Evolutionary conservation across 23 tunicate genomes (phyloP).

Genomic region (Aplidium turbinatum): DNA sequence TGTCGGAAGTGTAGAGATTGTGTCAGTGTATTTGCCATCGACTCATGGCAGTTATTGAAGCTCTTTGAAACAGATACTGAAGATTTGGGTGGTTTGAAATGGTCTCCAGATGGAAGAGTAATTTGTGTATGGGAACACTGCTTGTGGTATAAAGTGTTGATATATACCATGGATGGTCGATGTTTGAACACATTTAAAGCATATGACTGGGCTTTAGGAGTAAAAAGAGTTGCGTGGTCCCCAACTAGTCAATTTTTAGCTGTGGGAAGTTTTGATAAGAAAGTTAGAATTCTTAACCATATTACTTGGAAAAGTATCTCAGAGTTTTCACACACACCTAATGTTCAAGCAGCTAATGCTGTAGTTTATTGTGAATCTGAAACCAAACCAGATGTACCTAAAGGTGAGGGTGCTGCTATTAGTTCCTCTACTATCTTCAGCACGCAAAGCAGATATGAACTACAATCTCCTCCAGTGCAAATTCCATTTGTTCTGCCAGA

Average conservation of each 20-base stretch:
- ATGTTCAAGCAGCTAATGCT: constrained; percentile 35
- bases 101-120: constrained; percentile 95
- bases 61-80: constrained; percentile 89
- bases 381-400: constrained; percentile 35
- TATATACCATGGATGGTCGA: constrained; percentile 92
- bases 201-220: constrained; percentile 94
- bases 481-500: constrained; percentile 68
- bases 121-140: constrained; percentile 87
- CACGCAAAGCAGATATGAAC: constrained; percentile 87
- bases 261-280: constrained; percentile 89
- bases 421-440: constrained; percentile 56
- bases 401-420: not conserved
- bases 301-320: constrained; percentile 89
- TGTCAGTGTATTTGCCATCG: constrained; percentile 72
- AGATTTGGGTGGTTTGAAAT: constrained; percentile 73
- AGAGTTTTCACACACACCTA: constrained; percentile 63
- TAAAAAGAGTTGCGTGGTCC: constrained; percentile 77
- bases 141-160: constrained; percentile 84
- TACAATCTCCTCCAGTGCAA: constrained; percentile 49
- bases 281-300: constrained; percentile 78
- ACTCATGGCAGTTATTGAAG: constrained; percentile 90
- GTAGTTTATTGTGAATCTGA: constrained; percentile 72
- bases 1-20: constrained; percentile 87
- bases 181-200: constrained; percentile 77
- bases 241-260: constrained; percentile 96